These are phyloP conservation scores for Gymnopithys bicolor DNA, from an alignment of 2,797 vertebrate species.

Conservation along the genomic window DNA sequence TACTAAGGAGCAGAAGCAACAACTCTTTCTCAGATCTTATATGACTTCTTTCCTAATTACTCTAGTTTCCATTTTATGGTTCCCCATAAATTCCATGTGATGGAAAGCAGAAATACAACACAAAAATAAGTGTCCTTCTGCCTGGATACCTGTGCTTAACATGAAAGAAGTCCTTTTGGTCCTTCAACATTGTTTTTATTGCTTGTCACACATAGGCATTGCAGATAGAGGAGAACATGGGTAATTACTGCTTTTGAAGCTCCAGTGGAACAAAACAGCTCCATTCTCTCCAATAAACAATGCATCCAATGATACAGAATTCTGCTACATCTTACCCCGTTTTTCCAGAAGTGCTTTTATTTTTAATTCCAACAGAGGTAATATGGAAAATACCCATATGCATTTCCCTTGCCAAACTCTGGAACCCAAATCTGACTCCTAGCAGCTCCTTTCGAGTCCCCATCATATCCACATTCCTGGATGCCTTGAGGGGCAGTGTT, in stretches of 20 bases:
- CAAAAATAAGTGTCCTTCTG: not conserved
- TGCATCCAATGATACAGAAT: not conserved
- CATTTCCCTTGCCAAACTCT: not conserved
- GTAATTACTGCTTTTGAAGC: not conserved
- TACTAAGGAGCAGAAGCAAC: not conserved
- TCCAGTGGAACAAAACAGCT: not conserved
- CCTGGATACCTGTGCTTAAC: not conserved
- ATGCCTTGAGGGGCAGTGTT: not conserved
- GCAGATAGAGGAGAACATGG: not conserved
- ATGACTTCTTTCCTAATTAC: slow-evolving; percentile 21
- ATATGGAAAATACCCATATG: not conserved
- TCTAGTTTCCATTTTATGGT: slow-evolving; percentile 11
- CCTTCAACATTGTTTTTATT: not conserved
- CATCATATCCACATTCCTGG: accelerated
- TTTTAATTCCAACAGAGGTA: not conserved
- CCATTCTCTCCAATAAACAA: not conserved
- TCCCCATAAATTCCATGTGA: not conserved
- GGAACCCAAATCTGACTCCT: not conserved
- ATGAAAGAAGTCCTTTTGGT: not conserved
- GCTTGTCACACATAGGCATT: not conserved
- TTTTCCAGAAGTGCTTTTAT: not conserved
- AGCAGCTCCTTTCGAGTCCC: not conserved
- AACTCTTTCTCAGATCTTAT: not conserved
- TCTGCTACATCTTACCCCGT: not conserved
- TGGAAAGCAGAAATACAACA: not conserved